Conservation (phyloP, 1,140 invertebrate species). For the Drosophila nannoptera region DNA sequence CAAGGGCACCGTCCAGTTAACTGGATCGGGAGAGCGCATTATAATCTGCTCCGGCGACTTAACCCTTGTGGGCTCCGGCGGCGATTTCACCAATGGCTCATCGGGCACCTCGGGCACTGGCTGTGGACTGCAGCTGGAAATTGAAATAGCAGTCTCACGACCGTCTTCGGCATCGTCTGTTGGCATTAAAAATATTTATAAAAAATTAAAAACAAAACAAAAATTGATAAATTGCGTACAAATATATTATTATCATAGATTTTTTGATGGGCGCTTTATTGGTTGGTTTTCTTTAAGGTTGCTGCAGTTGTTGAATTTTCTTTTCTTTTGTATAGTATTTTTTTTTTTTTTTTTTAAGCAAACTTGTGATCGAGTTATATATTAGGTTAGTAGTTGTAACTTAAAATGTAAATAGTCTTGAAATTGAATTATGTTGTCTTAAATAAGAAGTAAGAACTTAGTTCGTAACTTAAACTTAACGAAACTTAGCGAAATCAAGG, state of each 20-base stretch:
- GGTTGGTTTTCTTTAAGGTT: constrained; percentile 53
- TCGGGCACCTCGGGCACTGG: constrained; percentile 79
- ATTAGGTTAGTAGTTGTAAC: constrained; percentile 69
- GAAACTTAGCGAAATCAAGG: constrained; percentile 37
- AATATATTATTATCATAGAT: constrained; percentile 11
- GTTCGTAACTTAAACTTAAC: constrained; percentile 38
- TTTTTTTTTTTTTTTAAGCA: constrained; percentile 50
- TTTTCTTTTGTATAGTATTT: constrained; percentile 34
- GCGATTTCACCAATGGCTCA: constrained; percentile 90
- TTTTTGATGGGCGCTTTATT: constrained; percentile 53
- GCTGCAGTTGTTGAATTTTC: constrained; percentile 47
- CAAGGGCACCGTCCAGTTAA: constrained; percentile 95
- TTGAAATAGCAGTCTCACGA: constrained; percentile 75
- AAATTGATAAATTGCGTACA: constrained; percentile 9
- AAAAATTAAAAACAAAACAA: constrained; percentile 28
- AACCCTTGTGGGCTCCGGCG: constrained; percentile 93
- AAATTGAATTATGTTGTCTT: constrained; percentile 31
- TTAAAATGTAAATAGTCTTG: constrained; percentile 42
- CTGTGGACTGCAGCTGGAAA: constrained; percentile 79
- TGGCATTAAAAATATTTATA: constrained; percentile 56
- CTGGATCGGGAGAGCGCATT: constrained; percentile 93
- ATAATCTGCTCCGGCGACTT: constrained; percentile 95
- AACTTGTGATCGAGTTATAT: constrained; percentile 66
- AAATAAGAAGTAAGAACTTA: constrained; percentile 37
- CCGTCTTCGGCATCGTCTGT: constrained; percentile 76